phyloP scores from a whole-genome alignment of 2,888 invertebrate species.

The Eilema sororculum region DNA sequence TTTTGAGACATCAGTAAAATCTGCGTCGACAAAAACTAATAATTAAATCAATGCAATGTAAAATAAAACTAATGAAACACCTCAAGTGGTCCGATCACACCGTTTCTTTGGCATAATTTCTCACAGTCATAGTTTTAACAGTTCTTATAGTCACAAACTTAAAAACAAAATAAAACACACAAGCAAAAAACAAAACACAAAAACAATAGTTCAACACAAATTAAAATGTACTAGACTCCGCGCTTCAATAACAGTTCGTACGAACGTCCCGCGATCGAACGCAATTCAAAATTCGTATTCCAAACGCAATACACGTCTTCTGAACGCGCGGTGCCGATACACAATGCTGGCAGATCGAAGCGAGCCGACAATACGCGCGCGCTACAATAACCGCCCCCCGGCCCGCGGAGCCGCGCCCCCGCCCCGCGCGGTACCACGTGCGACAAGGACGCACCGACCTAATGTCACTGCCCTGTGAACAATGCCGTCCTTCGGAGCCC shows the following conservation, averaged over 20 bases:
- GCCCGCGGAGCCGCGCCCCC: constrained; percentile 77
- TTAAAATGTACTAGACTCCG: constrained; percentile 57
- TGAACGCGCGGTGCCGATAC: constrained; percentile 74
- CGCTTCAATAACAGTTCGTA: constrained; percentile 66
- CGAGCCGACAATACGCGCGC: constrained; percentile 85
- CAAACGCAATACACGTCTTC: constrained; percentile 73
- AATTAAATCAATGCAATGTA: constrained; percentile 58
- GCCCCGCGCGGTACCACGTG: constrained; percentile 70
- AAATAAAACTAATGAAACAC: constrained; percentile 70
- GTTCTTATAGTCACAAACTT: constrained; percentile 65
- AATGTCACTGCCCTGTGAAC: constrained; percentile 86
- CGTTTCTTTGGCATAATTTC: constrained; percentile 79
- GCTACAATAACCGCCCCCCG: constrained; percentile 84
- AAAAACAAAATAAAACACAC: constrained; percentile 47
- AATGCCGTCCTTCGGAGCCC: constrained; percentile 79
- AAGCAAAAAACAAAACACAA: constrained; percentile 61
- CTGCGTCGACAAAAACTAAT: constrained; percentile 56
- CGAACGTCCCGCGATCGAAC: constrained; percentile 72
- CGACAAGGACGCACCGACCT: constrained; percentile 85
- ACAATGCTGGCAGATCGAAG: constrained; percentile 87
- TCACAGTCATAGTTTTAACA: constrained; percentile 58
- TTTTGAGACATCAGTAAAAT: constrained; percentile 78
- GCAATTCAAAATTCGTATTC: constrained; percentile 60
- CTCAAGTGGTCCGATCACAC: constrained; percentile 75
- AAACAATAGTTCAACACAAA: constrained; percentile 71